Percentiles rank a stretch among this genome's conserved stretches.
Evolutionary conservation across 2,797 vertebrate species (phyloP).

Genomic region (Neosilurus hyrtlii): DNA sequence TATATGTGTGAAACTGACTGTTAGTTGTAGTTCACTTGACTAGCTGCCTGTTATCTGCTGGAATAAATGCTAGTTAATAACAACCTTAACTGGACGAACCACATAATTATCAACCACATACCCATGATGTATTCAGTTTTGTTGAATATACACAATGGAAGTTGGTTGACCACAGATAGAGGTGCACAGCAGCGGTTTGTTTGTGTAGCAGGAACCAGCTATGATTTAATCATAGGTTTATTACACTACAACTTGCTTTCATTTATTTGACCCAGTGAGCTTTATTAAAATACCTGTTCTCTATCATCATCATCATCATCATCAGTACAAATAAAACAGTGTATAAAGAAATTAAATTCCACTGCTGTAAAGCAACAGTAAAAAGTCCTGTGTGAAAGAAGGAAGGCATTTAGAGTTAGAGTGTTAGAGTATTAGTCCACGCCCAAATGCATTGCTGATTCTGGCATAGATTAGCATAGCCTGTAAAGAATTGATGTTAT

Average conservation of each 20-base stretch:
- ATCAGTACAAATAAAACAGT: slow-evolving; percentile 5
- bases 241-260: neutral
- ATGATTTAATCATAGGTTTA: neutral
- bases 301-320: neutral
- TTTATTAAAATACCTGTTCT: neutral
- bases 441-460: slow-evolving; percentile 72
- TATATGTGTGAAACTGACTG: neutral
- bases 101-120: neutral
- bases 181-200: neutral
- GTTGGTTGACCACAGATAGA: neutral
- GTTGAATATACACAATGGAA: neutral
- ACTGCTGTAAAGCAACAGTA: slow-evolving; percentile 1
- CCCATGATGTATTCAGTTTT: neutral
- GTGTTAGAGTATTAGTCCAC: slow-evolving; percentile 33
- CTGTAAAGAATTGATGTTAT: slow-evolving; percentile 83
- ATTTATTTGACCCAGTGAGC: neutral
- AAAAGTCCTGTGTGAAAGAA: neutral
- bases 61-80: neutral
- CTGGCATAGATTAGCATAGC: slow-evolving; percentile 87
- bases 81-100: too few relatives aligned
- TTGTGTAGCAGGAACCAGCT: neutral
- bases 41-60: neutral
- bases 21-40: neutral
- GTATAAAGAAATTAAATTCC: neutral
- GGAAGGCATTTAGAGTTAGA: slow-evolving; percentile 13